Evolutionary conservation across 2,888 invertebrate genomes (phyloP), one percentile per base, ranked within the genome.

Genomic region (Spodoptera picta): DNA sequence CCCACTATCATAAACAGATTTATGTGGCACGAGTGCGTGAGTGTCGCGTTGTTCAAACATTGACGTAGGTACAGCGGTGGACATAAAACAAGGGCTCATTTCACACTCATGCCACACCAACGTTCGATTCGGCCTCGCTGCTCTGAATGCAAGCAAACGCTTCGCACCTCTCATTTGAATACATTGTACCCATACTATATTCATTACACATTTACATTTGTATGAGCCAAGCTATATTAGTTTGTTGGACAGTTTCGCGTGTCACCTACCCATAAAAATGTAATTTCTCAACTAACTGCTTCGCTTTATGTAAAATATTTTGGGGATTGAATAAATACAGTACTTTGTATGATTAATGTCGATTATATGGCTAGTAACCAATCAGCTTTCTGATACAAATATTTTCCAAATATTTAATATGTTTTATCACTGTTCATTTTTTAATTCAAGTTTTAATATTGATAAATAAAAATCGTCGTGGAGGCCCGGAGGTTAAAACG

Each of bases 201-300:
- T 14, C 43, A 24, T 48, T 24, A 49, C 19, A 56, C 9, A 47
- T 9, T 14, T 69, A 46, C 12, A 49, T 57, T 57, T 43, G 19
- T 45, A 44, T 49, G 14, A 45, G 14, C 11, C 41, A 48, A 19
- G 23, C 1, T 49, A 43, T 49, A 58, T 45, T 52, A 23, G 42
- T 36, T 46, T 10, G 44, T 10, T 41, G 19, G 4, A 52, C 6
- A 43, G 23, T 58, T 58, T 42, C 45, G 48, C 65, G 44, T 71
- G 65, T 24, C 51, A 4, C 12, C 0, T 63, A 48, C 45, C 51
- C 58, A 59, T 71, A 71, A 69, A 62, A 69, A 69, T 46, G 49
- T 71, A 72, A 79, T 80, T 73, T 77, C 65, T 74, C 69, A 79
- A 79, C 77, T 66, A 70, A 68, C 75, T 80, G 56, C 69, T 73